Evolutionary conservation across 2,797 vertebrate genomes (phyloP).

Genomic region (Sebastes hubbsi): DNA sequence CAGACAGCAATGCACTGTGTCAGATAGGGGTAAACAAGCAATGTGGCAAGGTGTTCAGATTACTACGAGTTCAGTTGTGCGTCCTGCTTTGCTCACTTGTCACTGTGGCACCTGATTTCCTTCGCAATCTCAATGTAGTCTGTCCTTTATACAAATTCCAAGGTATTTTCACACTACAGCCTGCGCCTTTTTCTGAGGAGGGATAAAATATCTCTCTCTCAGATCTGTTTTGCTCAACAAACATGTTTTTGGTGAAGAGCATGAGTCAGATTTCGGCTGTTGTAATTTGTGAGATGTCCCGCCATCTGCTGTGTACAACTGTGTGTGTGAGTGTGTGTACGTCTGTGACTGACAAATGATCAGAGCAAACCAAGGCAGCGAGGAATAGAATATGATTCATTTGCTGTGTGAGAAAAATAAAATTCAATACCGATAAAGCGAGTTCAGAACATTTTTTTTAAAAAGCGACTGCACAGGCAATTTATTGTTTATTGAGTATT

Average conservation of each 20-base stretch:
- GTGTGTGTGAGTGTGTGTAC: background rate
- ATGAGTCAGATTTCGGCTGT: constrained; percentile 25
- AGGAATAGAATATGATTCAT: background rate
- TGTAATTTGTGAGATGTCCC: constrained; percentile 19
- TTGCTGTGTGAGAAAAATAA: background rate
- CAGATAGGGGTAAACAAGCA: background rate
- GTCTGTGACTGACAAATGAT: background rate
- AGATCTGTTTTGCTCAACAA: constrained; percentile 17
- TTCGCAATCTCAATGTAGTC: background rate
- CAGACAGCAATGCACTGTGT: background rate
- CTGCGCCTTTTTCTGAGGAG: background rate
- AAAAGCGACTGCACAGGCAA: background rate
- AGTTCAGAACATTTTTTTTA: background rate
- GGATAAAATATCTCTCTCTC: background rate
- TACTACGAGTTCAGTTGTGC: background rate
- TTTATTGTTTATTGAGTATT: background rate
- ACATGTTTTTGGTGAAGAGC: constrained; percentile 14
- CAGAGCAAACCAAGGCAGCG: background rate
- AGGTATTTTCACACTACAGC: background rate
- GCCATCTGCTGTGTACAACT: constrained; percentile 41
- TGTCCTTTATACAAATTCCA: background rate
- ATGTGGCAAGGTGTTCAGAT: background rate
- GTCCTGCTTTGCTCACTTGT: background rate
- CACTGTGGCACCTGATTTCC: background rate
- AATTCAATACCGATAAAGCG: background rate